These are phyloP conservation scores for Mus spretus DNA, from an alignment of 2,797 vertebrate species.

Conservation along the genomic window DNA sequence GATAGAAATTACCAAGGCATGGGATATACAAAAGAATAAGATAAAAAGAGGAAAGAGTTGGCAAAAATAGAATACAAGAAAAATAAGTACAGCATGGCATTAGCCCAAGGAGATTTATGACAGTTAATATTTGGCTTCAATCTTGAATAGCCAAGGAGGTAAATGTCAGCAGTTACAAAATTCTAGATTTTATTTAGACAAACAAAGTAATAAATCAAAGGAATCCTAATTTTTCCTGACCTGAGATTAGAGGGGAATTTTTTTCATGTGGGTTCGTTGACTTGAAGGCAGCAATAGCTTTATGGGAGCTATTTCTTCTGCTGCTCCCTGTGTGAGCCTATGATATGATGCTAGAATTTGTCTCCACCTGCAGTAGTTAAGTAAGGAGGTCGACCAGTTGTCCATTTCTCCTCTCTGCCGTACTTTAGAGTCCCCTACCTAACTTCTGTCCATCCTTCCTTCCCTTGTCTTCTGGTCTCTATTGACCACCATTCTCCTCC, in stretches of 20 bases:
- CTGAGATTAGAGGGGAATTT: neutral
- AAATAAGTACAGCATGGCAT: constrained; percentile 27
- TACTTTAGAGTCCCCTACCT: neutral
- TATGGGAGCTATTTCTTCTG: neutral
- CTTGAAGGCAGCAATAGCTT: neutral
- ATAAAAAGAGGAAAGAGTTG: neutral
- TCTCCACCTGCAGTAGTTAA: neutral
- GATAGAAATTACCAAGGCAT: constrained; percentile 50
- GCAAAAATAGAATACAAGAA: constrained; percentile 31
- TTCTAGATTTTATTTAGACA: neutral
- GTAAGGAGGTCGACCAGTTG: neutral
- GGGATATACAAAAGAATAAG: constrained; percentile 34
- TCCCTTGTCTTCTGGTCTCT: neutral
- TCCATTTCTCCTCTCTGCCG: neutral
- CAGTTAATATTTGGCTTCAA: neutral
- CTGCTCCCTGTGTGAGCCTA: neutral
- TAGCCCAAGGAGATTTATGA: neutral
- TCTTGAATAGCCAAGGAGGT: neutral
- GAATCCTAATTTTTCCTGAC: neutral
- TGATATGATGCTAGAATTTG: neutral
- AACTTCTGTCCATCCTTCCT: neutral
- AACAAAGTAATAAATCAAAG: neutral
- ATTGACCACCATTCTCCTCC: neutral
- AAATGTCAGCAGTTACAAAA: neutral
- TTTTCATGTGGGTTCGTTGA: neutral